Conservation (phyloP, 2,113 vertebrate species). For the Penelope pileata region DNA sequence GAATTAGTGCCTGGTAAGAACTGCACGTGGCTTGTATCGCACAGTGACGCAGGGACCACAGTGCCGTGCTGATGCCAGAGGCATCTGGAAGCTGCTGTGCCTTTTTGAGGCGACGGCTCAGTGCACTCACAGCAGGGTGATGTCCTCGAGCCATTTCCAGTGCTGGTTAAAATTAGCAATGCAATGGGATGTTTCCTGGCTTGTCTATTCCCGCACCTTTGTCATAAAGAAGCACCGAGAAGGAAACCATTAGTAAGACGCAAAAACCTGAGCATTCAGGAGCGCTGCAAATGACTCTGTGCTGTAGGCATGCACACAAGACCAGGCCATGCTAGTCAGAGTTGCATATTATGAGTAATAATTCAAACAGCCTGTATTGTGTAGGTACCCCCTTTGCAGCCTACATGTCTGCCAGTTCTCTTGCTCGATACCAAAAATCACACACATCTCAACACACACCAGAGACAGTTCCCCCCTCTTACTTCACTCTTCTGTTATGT, state of each 20-base stretch:
- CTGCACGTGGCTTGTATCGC: rapidly evolving
- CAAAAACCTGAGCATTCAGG: neutral
- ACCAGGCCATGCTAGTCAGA: neutral
- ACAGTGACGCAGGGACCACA: neutral
- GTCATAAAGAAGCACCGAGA: neutral
- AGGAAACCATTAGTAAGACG: neutral
- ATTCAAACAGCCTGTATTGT: neutral
- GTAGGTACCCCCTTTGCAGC: neutral
- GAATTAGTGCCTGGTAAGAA: neutral
- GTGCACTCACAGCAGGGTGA: rapidly evolving
- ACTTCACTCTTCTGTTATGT: neutral
- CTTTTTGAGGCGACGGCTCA: neutral
- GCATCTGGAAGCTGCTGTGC: rapidly evolving
- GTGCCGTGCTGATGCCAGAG: neutral
- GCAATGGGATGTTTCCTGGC: neutral
- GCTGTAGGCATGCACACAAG: neutral
- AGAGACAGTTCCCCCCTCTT: neutral
- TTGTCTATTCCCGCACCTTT: neutral
- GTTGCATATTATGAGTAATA: neutral
- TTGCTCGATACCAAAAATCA: neutral
- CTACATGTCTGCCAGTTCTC: neutral
- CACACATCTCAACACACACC: neutral
- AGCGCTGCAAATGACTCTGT: neutral
- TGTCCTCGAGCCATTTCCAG: neutral
- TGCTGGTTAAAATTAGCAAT: neutral